Base-by-base conservation (phyloP, 2,113 vertebrate genomes). In the Sylvietta virens region DNA sequence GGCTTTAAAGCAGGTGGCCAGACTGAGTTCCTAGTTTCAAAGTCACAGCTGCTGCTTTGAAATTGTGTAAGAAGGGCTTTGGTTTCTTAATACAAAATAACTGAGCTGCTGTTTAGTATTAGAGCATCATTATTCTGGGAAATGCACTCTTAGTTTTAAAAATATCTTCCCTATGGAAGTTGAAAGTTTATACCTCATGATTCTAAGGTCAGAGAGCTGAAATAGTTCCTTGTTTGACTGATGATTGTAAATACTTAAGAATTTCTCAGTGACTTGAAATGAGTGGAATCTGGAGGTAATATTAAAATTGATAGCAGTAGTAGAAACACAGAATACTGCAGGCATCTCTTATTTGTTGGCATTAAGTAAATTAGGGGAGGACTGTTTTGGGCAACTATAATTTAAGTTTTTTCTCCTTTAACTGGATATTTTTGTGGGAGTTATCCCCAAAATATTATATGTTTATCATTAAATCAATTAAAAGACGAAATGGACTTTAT, bases 41-140 rank as follows among this genome's bases (percentile, higher is more conserved):
- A 97, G 95, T 95, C 94, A 76, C 95, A 96, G 95, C 96, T 95
- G 96, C 95, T 90, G 95, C 96, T 97, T 96, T 97, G 96, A 96
- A 95, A 96, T 78, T 78, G 94, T 97, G 96, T 97, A 97, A 95
- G 96, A 96, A 96, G 94, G 92, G 88, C 94, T 96, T 96, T 95
- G 90, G 94, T 97, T 96, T 97, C 96, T 93, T 95, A 81, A 94
- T 80, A 84, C 92, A 95, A 84, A 96, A 94, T 96, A 95, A 81
- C 94, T 92, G 90, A 96, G 96, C 96, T 97, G 95, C 94, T 96
- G 82, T 92, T 96, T 96, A 82, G 92, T 92, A 97, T 96, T 96
- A 97, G 88, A 93, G 72, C 93, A 97, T 95, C 90, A 88, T 96
- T 94, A 96, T 97, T 95, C 93, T 95, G 95, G 94, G 94, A 95